Base-by-base conservation (phyloP, 2,797 vertebrate species). In the Hapalemur alaotrensis region DNA sequence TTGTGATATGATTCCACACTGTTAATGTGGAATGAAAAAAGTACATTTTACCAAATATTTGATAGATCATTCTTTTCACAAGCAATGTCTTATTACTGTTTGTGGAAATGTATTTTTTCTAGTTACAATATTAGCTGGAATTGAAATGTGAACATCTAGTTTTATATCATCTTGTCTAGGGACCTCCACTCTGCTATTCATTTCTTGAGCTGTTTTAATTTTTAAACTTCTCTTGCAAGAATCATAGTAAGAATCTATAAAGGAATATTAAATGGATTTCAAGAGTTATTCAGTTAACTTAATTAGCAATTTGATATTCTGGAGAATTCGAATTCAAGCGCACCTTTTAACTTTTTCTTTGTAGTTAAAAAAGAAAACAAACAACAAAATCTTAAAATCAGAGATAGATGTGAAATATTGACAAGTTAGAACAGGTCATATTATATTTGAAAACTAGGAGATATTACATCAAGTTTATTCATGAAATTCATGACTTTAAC, bases 401-500 rank as follows among this genome's bases (percentile, higher is more conserved):
- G 8, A 61, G 18, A 11, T 61, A 76, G 25, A 81, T 61, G 20
- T 87, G 57, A 91, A 94, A 54, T 57, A 52, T 4, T 73, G 22
- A 75, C 1, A 46, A 35, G 4, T 94, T 94, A 97, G 69, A 96
- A 89, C 57, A 90, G 7, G 13, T 70, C 50, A 72, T 35, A 0
- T 82, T 95, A 93, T 82, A 97, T n/a, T 2, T 90, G 83, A 97
- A 93, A 95, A 93, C 38, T 35, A 89, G 63, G 76, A 95, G 93
- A 93, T 50, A 46, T 69, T 59, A 43, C 5, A 3, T 92, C 43
- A 52, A 35, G 70, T 93, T 88, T 73, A 79, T 96, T 94, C 35
- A 76, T 50, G 20, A 76, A 57, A 78, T 89, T 13, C 43, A 69
- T 14, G 87, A 4, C n/a, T 76, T 79, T 72, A 20, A 46, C 54